Evolutionary conservation across 2,797 vertebrate genomes (phyloP).

Genomic region (Decapterus maruadsi): DNA sequence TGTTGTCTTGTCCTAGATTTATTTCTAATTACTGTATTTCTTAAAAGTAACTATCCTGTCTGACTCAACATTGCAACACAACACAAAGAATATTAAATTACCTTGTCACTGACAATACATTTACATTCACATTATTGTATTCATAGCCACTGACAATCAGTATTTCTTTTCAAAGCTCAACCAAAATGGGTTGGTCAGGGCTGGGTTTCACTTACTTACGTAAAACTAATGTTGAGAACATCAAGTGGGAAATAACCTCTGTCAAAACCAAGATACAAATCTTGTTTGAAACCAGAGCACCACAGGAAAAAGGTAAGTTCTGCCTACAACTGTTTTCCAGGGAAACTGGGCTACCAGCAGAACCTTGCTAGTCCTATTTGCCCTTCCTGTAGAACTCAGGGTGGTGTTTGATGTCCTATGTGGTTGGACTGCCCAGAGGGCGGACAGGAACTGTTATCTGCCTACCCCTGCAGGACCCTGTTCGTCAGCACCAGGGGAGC

Average conservation of each 20-base stretch:
- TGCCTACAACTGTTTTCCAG: neutral
- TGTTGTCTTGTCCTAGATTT: neutral
- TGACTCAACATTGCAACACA: slow-evolving; percentile 18
- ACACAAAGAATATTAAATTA: slow-evolving; percentile 45
- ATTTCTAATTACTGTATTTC: neutral
- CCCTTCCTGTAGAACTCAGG: slow-evolving; percentile 18
- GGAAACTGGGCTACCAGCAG: slow-evolving; percentile 22
- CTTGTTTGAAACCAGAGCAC: slow-evolving; percentile 5
- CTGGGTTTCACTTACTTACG: neutral
- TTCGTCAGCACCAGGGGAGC: slow-evolving; percentile 15
- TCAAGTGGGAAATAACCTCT: neutral
- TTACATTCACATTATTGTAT: slow-evolving; percentile 44
- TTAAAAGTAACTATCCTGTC: neutral
- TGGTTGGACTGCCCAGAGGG: slow-evolving; percentile 2
- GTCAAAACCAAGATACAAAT: slow-evolving; percentile 6
- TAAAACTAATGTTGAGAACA: slow-evolving; percentile 15
- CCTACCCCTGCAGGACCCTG: slow-evolving; percentile 4
- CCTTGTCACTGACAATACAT: slow-evolving; percentile 33
- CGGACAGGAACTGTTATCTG: slow-evolving; percentile 15
- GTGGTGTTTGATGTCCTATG: slow-evolving; percentile 17
- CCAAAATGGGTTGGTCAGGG: neutral
- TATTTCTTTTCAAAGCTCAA: slow-evolving; percentile 25
- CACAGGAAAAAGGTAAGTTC: neutral
- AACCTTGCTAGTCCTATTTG: slow-evolving; percentile 6
- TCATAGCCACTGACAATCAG: slow-evolving; percentile 23